Evolutionary conservation across 2,888 invertebrate genomes (phyloP).

Genomic region (Darwinula stevensoni): DNA sequence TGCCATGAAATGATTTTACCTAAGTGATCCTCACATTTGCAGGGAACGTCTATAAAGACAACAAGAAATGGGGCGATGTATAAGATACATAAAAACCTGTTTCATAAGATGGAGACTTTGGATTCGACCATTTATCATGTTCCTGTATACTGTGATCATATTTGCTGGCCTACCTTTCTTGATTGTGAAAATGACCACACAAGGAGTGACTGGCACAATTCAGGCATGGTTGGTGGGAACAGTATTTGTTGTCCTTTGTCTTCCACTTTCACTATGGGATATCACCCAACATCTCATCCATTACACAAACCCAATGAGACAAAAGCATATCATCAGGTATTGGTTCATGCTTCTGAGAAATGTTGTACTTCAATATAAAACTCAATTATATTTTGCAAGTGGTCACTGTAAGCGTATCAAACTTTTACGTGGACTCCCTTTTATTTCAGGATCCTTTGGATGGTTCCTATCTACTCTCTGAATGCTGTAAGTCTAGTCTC

Average conservation of each 20-base stretch:
- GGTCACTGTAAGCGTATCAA: no score
- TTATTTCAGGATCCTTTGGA: slow-evolving; percentile 56
- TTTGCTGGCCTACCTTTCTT: slow-evolving; percentile 55
- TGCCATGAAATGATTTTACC: no score
- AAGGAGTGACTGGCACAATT: slow-evolving; percentile 44
- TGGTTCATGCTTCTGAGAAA: no score
- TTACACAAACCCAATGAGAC: slow-evolving; percentile 66
- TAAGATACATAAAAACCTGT: neutral
- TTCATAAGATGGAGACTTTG: slow-evolving; percentile 39
- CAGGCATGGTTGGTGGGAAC: slow-evolving; percentile 54
- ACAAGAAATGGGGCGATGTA: no score
- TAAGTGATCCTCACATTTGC: no score
- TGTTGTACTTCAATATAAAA: no score
- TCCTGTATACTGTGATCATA: slow-evolving; percentile 46
- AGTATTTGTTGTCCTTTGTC: slow-evolving; percentile 60
- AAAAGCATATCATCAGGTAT: slow-evolving; percentile 73
- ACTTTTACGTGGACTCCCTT: no score
- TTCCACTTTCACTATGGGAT: slow-evolving; percentile 80
- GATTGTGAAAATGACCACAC: slow-evolving; percentile 42
- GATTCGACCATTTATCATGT: slow-evolving; percentile 57
- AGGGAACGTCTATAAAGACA: no score
- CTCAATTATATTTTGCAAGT: no score
- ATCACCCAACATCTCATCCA: slow-evolving; percentile 78
- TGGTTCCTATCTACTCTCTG: slow-evolving; percentile 85
- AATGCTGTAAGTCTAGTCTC: slow-evolving; percentile 41